Evolutionary conservation across 2,888 invertebrate genomes (phyloP).

Genomic region (Hylaea fasciaria): DNA sequence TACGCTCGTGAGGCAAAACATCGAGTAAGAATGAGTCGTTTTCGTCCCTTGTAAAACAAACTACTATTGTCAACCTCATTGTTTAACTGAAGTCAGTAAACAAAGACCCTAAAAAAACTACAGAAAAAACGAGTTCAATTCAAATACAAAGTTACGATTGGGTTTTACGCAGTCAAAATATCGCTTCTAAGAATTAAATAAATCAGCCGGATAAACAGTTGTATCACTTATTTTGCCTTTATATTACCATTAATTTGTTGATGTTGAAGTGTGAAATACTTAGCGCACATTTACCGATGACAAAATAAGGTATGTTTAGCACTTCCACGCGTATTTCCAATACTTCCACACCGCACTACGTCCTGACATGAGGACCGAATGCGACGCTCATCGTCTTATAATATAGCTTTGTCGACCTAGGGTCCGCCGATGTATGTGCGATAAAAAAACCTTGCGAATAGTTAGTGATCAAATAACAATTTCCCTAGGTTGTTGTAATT

Average conservation of each 20-base stretch:
- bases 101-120: not conserved
- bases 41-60: too few relatives aligned
- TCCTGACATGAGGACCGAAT: too few relatives aligned
- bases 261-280: constrained; percentile 43
- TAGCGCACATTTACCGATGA: constrained; percentile 33
- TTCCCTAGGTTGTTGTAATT: not conserved
- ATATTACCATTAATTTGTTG: constrained; percentile 54
- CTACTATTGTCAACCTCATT: too few relatives aligned
- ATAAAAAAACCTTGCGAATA: not conserved
- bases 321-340: constrained; percentile 12
- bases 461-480: not conserved
- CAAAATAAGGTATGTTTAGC: constrained; percentile 36
- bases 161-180: constrained; percentile 1
- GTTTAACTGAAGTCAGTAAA: not conserved
- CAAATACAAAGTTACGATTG: not conserved
- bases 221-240: constrained; percentile 53
- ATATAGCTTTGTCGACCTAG: not conserved
- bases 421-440: not conserved
- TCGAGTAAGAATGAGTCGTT: too few relatives aligned
- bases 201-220: constrained; percentile 44
- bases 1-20: too few relatives aligned
- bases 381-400: not conserved
- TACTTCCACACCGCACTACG: too few relatives aligned
- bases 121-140: not conserved
- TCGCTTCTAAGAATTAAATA: constrained; percentile 39